phyloP scores from a whole-genome alignment of 2,888 invertebrate genomes.

The Eulithis prunata region DNA sequence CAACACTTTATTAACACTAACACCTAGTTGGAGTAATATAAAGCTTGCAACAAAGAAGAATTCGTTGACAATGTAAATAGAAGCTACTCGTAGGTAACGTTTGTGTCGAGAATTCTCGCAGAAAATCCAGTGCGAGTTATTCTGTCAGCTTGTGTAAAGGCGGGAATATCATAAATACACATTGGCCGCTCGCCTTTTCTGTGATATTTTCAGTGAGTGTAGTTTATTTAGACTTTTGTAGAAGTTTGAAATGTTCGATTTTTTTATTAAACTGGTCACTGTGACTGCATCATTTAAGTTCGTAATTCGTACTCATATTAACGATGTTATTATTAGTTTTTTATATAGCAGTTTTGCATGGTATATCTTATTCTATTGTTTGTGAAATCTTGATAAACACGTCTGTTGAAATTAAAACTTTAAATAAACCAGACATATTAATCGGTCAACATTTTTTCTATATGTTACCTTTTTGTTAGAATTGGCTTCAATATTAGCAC shows the following conservation, averaged over 20 bases:
- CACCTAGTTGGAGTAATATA: slow-evolving; percentile 18
- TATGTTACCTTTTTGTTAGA: too few relatives aligned
- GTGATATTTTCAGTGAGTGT: background rate
- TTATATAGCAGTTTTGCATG: too few relatives aligned
- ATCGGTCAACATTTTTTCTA: too few relatives aligned
- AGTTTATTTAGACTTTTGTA: background rate
- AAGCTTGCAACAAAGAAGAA: slow-evolving; percentile 20
- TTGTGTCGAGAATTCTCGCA: slow-evolving; percentile 1
- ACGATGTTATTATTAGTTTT: too few relatives aligned
- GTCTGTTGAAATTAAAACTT: too few relatives aligned
- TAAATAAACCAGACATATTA: too few relatives aligned
- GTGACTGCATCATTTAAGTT: too few relatives aligned
- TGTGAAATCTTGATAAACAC: too few relatives aligned
- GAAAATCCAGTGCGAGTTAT: slow-evolving; percentile 16
- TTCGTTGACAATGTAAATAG: slow-evolving; percentile 13
- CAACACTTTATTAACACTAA: slow-evolving; percentile 26
- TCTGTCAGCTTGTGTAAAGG: slow-evolving; percentile 13
- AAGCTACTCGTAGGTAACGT: background rate
- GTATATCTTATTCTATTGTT: too few relatives aligned
- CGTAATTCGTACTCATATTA: too few relatives aligned
- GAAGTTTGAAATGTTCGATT: background rate
- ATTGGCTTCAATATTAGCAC: too few relatives aligned
- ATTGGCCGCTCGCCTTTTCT: slow-evolving; percentile 11
- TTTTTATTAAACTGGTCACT: background rate
- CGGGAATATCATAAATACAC: slow-evolving; percentile 18